A percentile compares a stretch with the other conserved stretches of the same genome.
These are phyloP conservation scores for Tetragonula carbonaria DNA, from an alignment of 2,888 invertebrate species.

Conservation along the genomic window DNA sequence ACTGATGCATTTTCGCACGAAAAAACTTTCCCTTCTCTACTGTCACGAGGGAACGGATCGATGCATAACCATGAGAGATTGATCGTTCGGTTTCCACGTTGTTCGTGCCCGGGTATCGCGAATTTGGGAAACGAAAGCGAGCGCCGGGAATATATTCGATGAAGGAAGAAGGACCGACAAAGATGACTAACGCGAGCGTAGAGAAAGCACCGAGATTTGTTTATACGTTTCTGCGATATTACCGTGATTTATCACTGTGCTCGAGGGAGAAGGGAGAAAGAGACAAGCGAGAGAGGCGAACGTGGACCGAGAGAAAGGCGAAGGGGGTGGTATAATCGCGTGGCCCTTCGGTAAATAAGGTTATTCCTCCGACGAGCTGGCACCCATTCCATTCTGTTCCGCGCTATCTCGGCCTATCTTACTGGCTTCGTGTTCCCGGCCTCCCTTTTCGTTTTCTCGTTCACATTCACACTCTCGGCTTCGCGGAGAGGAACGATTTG, in stretches of 20 bases:
- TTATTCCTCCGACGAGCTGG: slow-evolving; percentile 58
- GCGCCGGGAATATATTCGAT: background rate
- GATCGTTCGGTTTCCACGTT: slow-evolving; percentile 27
- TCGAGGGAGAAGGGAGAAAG: slow-evolving; percentile 17
- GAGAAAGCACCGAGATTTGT: slow-evolving; percentile 56
- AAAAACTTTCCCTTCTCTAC: slow-evolving; percentile 47
- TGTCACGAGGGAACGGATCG: slow-evolving; percentile 44
- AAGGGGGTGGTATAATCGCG: slow-evolving; percentile 51
- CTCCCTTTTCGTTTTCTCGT: slow-evolving; percentile 54
- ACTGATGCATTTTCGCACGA: slow-evolving; percentile 11
- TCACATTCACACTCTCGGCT: slow-evolving; percentile 58
- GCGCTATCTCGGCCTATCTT: slow-evolving; percentile 54
- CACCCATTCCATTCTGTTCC: slow-evolving; percentile 51
- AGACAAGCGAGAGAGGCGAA: background rate
- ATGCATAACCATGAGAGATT: slow-evolving; percentile 21
- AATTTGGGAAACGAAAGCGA: slow-evolving; percentile 8
- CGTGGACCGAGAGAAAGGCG: background rate
- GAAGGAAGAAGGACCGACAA: background rate
- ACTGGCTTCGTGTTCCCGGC: slow-evolving; percentile 31
- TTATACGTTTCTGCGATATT: slow-evolving; percentile 54
- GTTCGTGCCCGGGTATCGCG: slow-evolving; percentile 1
- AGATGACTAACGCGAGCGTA: background rate
- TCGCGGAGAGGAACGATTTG: slow-evolving; percentile 43
- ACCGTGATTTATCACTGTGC: slow-evolving; percentile 54
- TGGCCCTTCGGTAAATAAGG: slow-evolving; percentile 64